A percentile compares a stretch with the other conserved stretches of the same genome.
Evolutionary conservation across 37 sponge, comb jelly and placozoan species (phyloP).

Genomic region (Oopsacas minuta): DNA sequence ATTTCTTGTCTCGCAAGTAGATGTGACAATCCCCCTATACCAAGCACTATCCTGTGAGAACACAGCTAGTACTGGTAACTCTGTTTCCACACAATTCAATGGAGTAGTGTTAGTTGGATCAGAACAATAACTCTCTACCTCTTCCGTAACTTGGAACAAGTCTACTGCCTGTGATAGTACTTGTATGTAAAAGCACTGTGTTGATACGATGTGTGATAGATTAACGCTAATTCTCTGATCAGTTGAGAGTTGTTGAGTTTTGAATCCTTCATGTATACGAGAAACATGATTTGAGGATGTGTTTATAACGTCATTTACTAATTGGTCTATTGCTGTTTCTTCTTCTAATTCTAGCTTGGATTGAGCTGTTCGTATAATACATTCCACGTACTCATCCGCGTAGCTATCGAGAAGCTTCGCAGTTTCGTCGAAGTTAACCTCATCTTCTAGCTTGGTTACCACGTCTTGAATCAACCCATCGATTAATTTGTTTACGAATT

Average conservation of each 20-base stretch:
- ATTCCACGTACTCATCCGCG: neutral
- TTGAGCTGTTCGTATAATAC: neutral
- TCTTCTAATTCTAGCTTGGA: neutral
- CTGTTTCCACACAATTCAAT: slow-evolving; percentile 5
- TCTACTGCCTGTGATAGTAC: slow-evolving; percentile 7
- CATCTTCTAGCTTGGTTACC: neutral
- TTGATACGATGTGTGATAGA: neutral
- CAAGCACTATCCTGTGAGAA: slow-evolving; percentile 47
- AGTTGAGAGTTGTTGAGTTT: neutral
- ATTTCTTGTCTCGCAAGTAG: neutral
- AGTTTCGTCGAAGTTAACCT: neutral
- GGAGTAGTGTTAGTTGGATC: neutral
- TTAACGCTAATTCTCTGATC: neutral
- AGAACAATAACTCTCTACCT: neutral
- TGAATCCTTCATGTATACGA: slow-evolving; percentile 2
- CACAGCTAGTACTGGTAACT: slow-evolving; percentile 32
- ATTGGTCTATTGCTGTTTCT: neutral
- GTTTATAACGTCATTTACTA: neutral
- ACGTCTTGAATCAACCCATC: neutral
- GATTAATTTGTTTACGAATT: neutral
- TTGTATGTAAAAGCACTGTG: neutral
- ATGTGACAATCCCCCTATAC: slow-evolving; percentile 54
- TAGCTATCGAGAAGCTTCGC: neutral
- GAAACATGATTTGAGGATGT: neutral
- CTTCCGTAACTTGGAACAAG: neutral